Evolutionary conservation across 2,797 vertebrate species (phyloP).

Genomic region (Ateles fusciceps): DNA sequence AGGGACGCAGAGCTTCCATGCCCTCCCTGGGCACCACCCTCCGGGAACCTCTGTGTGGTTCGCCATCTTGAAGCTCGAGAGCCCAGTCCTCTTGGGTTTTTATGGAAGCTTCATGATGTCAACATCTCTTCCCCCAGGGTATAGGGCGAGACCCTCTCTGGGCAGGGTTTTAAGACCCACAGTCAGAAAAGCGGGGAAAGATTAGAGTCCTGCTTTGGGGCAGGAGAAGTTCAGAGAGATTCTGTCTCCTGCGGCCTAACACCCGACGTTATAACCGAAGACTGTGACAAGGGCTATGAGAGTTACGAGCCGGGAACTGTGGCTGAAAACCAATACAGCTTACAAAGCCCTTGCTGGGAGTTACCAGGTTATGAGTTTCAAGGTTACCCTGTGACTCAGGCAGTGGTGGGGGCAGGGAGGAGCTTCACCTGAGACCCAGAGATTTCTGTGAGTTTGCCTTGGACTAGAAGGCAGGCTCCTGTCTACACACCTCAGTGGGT

Average conservation of each 20-base stretch:
- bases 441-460: neutral
- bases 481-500: rapidly evolving
- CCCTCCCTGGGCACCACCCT: too few relatives aligned
- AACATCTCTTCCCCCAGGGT: too few relatives aligned
- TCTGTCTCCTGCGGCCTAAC: neutral
- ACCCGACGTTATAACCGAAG: rapidly evolving
- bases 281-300: neutral
- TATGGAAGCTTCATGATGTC: too few relatives aligned
- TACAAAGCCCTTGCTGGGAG: neutral
- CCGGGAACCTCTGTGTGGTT: too few relatives aligned
- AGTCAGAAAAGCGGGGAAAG: neutral
- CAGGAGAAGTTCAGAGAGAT: neutral
- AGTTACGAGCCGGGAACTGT: neutral
- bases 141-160: too few relatives aligned
- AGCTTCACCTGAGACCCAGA: neutral
- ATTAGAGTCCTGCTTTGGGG: neutral
- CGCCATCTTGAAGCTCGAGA: too few relatives aligned
- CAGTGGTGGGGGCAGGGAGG: neutral
- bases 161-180: too few relatives aligned
- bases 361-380: too few relatives aligned
- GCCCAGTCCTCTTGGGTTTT: too few relatives aligned
- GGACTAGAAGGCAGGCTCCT: rapidly evolving
- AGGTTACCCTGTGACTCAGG: neutral
- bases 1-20: too few relatives aligned
- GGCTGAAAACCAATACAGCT: neutral